Evolutionary conservation across 2,113 vertebrate species (phyloP), one percentile per base, ranked within the genome.

Genomic region (Rhinoderma darwinii): DNA sequence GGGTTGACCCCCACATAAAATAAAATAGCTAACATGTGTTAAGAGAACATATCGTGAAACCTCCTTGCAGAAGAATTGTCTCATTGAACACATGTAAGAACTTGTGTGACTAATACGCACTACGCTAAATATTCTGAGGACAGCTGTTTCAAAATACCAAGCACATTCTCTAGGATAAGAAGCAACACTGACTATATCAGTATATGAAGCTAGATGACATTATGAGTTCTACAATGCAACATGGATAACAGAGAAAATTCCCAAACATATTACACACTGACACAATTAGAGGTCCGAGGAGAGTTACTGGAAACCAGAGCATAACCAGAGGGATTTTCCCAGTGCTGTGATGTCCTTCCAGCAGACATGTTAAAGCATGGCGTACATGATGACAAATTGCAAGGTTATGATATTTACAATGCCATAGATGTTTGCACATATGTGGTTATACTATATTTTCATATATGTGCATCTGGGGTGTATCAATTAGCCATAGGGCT

Each of bases 241-340:
- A 50, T 18, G 14, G 18, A 41, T 54, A 74, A 73, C 14, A 74
- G 25, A 18, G 1, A 30, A 54, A 25, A 70, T 50, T 43, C 63
- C 43, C 25, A 30, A 25, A n/a, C 32, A 74, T 35, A 35, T 20
- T 39, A 74, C 32, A 39, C 14, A 22, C 25, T 27, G 44, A 84
- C 25, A 80, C 66, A 84, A 74, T 84, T 72, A 84, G 82, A 74
- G 82, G 82, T 73, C 59, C 56, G 82, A 84, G 82, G 82, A 51
- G 10, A 84, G 35, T 68, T 68, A 56, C 68, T 73, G 47, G 32
- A 74, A 84, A 47, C 68, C 68, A n/a, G 5, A 84, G n/a, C 68
- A 84, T 41, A 74, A 84, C 66, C 50, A 84, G 47, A 84, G 18
- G 30, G 12, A 27, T 39, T 54, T 73, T 41, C 43, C 82, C 82